Evolutionary conservation across 2,888 invertebrate species (phyloP), one percentile per base, ranked within the genome.

Genomic region (Eupithecia insigniata): DNA sequence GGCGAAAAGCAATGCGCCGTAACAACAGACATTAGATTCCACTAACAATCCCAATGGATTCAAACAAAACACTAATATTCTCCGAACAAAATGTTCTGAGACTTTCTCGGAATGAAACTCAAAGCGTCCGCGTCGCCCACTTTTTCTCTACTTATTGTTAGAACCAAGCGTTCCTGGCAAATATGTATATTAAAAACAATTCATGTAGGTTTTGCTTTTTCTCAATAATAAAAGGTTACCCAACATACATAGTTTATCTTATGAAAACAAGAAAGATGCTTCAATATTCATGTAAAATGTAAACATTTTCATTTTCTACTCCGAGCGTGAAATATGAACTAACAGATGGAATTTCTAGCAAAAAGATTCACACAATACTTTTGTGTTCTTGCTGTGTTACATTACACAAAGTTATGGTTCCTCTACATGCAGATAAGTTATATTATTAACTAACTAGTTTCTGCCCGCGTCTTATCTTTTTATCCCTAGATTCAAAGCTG

Each of bases 231-330:
- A 26, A 22, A 55, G 26, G 12, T 55, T 55, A 10, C 51, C 1
- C 3, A 51, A 51, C 22, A 51, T 12, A 34, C 3, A 14, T 39
- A 51, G 26, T 55, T 26, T 55, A 14, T 26, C 55, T 4, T 26
- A 55, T 10, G 55, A 55, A 55, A 55, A 26, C 55, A 55, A 5
- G 55, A 55, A 55, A 55, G 14, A 55, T 14, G 22, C 22, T 55
- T 55, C 22, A 26, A 26, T 55, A 22, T 51, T 51, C 51, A 12
- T 4, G 22, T 14, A 26, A 7, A 55, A 55, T 55, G 61, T 28
- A 68, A 66, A 32, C 66, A 46, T 66, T 43, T 43, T 26, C 55
- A 36, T 36, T 26, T 64, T 64, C 34, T 22, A 55, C 55, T 26
- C 22, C 26, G 26, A 55, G 26, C 55, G 14, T 55, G 55, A 55